These are phyloP conservation scores for Geococcyx californianus DNA, from an alignment of 2,113 vertebrate species.

Conservation along the genomic window DNA sequence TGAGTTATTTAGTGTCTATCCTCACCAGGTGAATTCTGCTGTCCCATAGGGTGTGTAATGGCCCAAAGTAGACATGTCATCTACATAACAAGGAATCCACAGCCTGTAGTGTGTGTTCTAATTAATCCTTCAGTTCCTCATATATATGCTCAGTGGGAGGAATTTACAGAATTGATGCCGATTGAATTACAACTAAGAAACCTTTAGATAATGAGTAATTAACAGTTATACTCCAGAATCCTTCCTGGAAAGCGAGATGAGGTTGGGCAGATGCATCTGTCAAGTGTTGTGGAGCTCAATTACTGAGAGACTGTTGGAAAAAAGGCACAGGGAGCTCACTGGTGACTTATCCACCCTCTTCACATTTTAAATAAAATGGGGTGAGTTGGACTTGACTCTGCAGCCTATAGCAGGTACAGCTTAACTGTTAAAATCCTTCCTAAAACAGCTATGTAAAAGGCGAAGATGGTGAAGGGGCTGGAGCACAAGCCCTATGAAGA, in stretches of 20 bases:
- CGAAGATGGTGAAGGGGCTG: no score
- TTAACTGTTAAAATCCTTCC: background rate
- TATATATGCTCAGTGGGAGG: background rate
- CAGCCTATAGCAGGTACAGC: background rate
- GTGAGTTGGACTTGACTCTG: background rate
- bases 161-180: background rate
- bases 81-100: background rate
- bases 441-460: background rate
- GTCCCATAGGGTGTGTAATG: background rate
- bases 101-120: background rate
- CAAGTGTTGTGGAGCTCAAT: background rate
- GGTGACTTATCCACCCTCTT: background rate
- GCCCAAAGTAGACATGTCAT: background rate
- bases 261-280: background rate
- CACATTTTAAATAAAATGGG: background rate
- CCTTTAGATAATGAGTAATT: background rate
- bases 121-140: background rate
- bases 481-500: no score
- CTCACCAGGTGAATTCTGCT: background rate
- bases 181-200: background rate
- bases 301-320: background rate
- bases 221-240: background rate
- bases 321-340: background rate
- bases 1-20: background rate
- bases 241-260: fast-evolving